Base-by-base conservation (phyloP, 2,113 vertebrate species). In the Notechis scutatus region DNA sequence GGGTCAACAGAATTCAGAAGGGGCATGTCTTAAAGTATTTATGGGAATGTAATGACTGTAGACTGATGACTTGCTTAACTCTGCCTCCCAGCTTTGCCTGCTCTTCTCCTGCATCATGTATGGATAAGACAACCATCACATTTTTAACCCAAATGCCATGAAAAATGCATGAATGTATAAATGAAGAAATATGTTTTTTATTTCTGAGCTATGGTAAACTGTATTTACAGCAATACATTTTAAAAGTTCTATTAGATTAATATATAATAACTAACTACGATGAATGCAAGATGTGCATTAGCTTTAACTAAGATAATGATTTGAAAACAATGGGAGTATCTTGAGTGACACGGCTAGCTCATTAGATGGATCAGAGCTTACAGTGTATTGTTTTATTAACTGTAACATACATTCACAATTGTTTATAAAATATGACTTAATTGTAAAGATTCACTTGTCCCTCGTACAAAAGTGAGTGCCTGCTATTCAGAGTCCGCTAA, bases 331-430 rank as follows among this genome's bases (percentile, higher is more conserved):
- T 54, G 86, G 26, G 87, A 95, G 61, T 89, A 45, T 8, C 85
- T 87, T 0, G 85, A 93, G n/a, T 64, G 2, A 21, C 81, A 94
- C 47, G 85, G 15, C 34, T 85, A 85, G 24, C 47, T 5, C 94
- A 5, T 90, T 93, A 95, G 74, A 29, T 96, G 93, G 92, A 93
- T 93, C 93, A 92, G n/a, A 85, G 90, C 89, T 94, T 94, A 90
- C 87, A 90, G 64, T 91, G 52, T 42, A 92, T 5, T 95, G 52
- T 92, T 95, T 92, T 57, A 92, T 95, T 93, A 47, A 87, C 50
- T 85, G 39, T 52, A 45, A 87, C 92, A 90, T 92, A 1, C 85
- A 64, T 93, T 94, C 90, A 69, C 85, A 26, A 12, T 29, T 52
- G 26, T 54, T 89, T 45, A 3, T 18, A 39, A 91, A 24, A 59